Evolutionary conservation across 2,888 invertebrate species (phyloP).

Genomic region (Orthonevra nobilis): DNA sequence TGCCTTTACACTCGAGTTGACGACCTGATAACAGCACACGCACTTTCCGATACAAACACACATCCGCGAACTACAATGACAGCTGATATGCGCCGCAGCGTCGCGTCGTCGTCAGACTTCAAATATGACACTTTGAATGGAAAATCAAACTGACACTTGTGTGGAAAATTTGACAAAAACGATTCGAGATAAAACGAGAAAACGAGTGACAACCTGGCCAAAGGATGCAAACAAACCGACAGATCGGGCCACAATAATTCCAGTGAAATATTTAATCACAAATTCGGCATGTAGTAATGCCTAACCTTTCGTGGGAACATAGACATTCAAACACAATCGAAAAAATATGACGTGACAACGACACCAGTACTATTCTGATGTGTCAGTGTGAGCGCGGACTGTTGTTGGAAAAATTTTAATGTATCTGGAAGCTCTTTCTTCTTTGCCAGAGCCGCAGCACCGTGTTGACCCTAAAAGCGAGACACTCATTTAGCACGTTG

Average conservation of each 20-base stretch:
- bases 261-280: conserved; percentile 33
- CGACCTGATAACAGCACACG: background rate
- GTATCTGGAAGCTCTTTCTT: conserved; percentile 31
- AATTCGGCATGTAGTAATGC: conserved; percentile 28
- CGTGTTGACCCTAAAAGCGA: conserved; percentile 46
- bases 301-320: conserved; percentile 18
- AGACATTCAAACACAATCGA: background rate
- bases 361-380: background rate
- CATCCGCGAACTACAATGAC: background rate
- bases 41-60: conserved; percentile 12
- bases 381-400: conserved; percentile 13
- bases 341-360: too few species aligned
- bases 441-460: background rate
- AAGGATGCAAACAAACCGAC: conserved; percentile 43
- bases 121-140: background rate
- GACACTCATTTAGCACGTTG: conserved; percentile 41
- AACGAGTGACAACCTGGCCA: background rate
- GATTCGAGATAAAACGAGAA: background rate
- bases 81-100: too few species aligned
- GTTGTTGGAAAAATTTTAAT: conserved; percentile 1
- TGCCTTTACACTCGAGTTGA: conserved; percentile 21
- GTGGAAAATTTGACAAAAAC: background rate
- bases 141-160: conserved; percentile 5
- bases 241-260: conserved; percentile 52
- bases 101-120: too few species aligned